Base-by-base conservation (phyloP, 2,113 vertebrate genomes). In the Oxygymnocypris stewartii region DNA sequence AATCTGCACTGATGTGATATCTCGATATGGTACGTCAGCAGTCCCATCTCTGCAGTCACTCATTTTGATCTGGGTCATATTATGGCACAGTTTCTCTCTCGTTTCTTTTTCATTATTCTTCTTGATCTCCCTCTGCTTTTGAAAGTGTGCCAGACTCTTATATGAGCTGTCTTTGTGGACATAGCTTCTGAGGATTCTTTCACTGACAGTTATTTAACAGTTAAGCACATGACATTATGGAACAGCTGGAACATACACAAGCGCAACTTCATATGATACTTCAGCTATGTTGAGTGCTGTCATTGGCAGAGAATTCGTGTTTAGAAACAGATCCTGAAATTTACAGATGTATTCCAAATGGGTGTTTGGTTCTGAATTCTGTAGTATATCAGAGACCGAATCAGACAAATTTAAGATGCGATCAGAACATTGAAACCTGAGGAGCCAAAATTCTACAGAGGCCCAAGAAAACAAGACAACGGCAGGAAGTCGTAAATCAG, bases 61-160 rank as follows among this genome's bases (percentile, higher is more conserved):
- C 57, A 63, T 37, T 80, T 67, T 82, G n/a, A 82, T 65, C 61
- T 8, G 25, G 59, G 25, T 47, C 59, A 44, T 82, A 65, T 67
- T 65, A 81, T 65, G 40, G 9, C 54, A 25, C 57, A 65, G 40
- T 44, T 65, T 81, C 59, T 47, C 40, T 81, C n/a, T 76, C 23
- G 42, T 47, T 8, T 47, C n/a, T 18, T 84, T 40, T 79, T 71
- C 65, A 65, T 63, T 76, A 44, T 85, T 85, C 59, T 25, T 85
- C 47, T 85, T 69, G 49, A 54, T 80, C 73, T 76, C 74, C 35
- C 44, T 73, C 65, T 61, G 18, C 49, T 59, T 59, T 80, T 81
- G 59, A 25, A 81, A 65, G n/a, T 31, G 40, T 65, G 79, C 16
- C 14, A 59, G 79, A 81, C 76, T 69, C 61, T 54, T 79, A 85